Base-by-base conservation (phyloP, 2,113 vertebrate species). In the Bolborhynchus lineola region DNA sequence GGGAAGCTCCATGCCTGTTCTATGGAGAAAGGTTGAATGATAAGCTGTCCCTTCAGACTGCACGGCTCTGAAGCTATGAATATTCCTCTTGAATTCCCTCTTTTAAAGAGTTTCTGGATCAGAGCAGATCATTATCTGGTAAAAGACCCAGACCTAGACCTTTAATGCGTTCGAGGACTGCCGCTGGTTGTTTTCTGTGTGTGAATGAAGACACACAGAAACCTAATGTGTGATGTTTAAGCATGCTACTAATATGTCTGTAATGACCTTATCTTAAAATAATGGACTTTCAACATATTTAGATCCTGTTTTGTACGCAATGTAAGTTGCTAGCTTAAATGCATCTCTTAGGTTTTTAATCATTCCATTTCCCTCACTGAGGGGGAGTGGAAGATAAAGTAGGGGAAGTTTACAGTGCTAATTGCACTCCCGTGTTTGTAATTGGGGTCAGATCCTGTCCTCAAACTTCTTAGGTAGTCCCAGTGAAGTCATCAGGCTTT, bases 401-500 rank as follows among this genome's bases (percentile, higher is more conserved):
- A 6, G 31, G 25, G 53, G 41, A 41, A 85, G 46, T 80, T 69
- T 69, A 44, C 86, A 82, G 70, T 81, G 47, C 26, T 92, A 94
- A 93, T 91, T 86, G 62, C 42, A 35, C 67, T 82, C 44, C 44
- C 41, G 49, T 0, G 0, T 84, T 94, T 15, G 2, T 96, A 95
- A 95, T 29, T 89, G 70, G 39, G 86, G 88, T 83, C 90, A 84
- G 80, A 91, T 93, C 52, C 77, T 68, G 44, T 87, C 63, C 69
- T 93, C 77, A 84, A 1, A 67, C 65, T 78, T 96, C 80, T 90
- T 92, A 91, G 74, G 77, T 86, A 93, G 88, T 69, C 81, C 77
- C 70, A 53, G 69, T 95, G 90, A 96, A 95, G 88, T 95, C 88
- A 86, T 76, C 70, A 69, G 72, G 69, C 76, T 94, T 92, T 93